Evolutionary conservation across 2,113 vertebrate genomes (phyloP), one percentile per base, ranked within the genome.

Genomic region (Centrocercus urophasianus): DNA sequence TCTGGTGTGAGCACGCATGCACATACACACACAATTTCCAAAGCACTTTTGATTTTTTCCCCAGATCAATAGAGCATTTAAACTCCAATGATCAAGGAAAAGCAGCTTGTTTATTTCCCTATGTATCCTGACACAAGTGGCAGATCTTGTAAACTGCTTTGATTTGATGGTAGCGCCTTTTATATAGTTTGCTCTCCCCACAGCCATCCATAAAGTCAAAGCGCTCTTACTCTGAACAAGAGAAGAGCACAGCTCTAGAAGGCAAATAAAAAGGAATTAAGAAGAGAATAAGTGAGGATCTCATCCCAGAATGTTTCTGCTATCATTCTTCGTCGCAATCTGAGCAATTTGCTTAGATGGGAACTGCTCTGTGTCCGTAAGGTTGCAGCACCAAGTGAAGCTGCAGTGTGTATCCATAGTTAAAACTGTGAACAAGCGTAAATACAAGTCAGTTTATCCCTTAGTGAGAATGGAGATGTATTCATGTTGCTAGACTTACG

Each of bases 21-120:
- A 82, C 89, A 47, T 45, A 86, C 36, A 45, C 84, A 86, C 94
- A 78, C 61, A 7, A 83, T 96, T 96, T 88, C 90, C 61, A 86
- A 94, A 63, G 56, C 75, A 83, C 56, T 87, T 89, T 91, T 91
- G 79, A 89, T 97, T 95, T 96, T 94, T 94, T 90, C 66, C 72
- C 87, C 79, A 87, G 88, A 86, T 90, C 95, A 96, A 91, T 96
- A 96, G 88, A 72, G 86, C 88, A 97, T 97, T 97, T 96, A 97
- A 97, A 95, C 82, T 94, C 86, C 72, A 92, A 86, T 84, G 85
- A 97, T 96, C 91, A 97, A 90, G 88, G 83, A 96, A 93, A 85
- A 56, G 71, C 92, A 93, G 83, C 91, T 67, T 92, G 70, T 94
- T 95, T 97, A 85, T 95, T 94, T 95, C 91, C 88, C 91, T 74